Evolutionary conservation across 2,113 vertebrate genomes (phyloP).

Genomic region (Tragelaphus imberbis): DNA sequence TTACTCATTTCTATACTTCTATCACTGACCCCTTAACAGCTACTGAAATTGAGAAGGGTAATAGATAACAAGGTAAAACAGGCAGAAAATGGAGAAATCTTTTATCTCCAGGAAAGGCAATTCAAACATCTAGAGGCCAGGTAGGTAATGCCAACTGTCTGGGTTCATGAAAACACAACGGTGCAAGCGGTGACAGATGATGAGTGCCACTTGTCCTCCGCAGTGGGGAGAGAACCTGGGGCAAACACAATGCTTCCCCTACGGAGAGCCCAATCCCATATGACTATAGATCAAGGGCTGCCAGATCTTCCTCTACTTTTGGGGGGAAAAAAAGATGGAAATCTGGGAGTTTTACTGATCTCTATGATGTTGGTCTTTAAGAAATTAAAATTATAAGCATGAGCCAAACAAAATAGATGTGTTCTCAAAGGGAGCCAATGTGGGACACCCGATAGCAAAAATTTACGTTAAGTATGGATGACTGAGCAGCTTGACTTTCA

Average conservation of each 20-base stretch:
- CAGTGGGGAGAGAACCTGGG: background rate
- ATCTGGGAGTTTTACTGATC: background rate
- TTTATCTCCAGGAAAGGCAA: background rate
- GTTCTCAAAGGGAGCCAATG: background rate
- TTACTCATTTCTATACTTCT: background rate
- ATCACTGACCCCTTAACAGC: background rate
- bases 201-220: background rate
- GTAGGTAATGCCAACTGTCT: background rate
- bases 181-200: background rate
- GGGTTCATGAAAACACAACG: background rate
- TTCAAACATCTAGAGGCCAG: background rate
- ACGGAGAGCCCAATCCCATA: too few species aligned
- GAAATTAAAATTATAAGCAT: background rate
- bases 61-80: background rate
- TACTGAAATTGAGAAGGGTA: background rate
- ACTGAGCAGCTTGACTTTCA: too few species aligned
- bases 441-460: background rate
- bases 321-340: background rate
- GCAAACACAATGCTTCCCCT: background rate
- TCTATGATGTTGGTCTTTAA: background rate
- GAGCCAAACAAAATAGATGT: background rate
- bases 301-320: background rate
- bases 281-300: background rate
- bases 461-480: background rate
- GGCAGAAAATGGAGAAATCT: background rate